Base-by-base conservation (phyloP, 1,140 invertebrate species). In the Zophobas atratus region DNA sequence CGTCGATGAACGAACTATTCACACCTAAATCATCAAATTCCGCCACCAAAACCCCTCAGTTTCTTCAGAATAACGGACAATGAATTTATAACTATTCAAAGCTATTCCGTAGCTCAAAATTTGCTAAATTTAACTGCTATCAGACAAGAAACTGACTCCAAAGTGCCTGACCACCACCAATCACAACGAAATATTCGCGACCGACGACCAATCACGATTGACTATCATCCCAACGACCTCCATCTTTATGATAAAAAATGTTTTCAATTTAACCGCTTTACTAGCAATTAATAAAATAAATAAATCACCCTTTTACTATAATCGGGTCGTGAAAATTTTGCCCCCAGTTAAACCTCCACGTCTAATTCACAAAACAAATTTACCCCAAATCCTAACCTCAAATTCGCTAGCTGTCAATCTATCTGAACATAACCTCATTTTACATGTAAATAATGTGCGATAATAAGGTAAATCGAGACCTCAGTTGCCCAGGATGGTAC, bases 401-500 rank as follows among this genome's bases (percentile, higher is more conserved):
- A 55, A 43, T 67, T 5, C 43, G 4, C 5, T 3, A 5, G 1
- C 55, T 57, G 55, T 33, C 55, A 35, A 57, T 34, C 32, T 43
- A 36, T 60, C 56, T 36, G 5, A 41, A 41, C 60, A 1, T 67
- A 67, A 67, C 60, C 60, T 43, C 20, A 67, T 33, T 67, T 43
- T 41, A 8, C 6, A 6, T 41, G 6, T n/a, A 63, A 63, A n/a
- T n/a, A 51, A 51, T 51, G 20, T 51, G 49, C 3, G 20, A 51
- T 20, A 20, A 51, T 20, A 20, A 20, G 20, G 20, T 20, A 51
- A 6, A 51, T 20, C 6, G 2, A 6, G 60, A 43, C 20, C 38
- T 32, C 34, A 6, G 83, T 5, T 97, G 96, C 87, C 95, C 96
- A 5, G 96, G 96, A 0, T 84, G 93, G 35, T 98, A 97, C 85